Evolutionary conservation across 2,888 invertebrate genomes (phyloP), one percentile per base, ranked within the genome.

Genomic region (Carpatolechia fugitivella): DNA sequence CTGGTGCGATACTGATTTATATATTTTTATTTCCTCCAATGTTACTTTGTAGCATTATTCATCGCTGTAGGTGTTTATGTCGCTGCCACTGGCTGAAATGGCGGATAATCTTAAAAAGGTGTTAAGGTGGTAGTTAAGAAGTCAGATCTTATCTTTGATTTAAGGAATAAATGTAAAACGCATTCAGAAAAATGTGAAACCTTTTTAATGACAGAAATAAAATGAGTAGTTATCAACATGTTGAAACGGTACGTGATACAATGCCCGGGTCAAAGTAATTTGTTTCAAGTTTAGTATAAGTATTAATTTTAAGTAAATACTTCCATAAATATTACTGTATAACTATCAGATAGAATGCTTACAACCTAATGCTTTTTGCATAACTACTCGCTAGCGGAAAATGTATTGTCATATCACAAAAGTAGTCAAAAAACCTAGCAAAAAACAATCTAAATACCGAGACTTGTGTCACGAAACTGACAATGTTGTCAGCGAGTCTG

Each of bases 31-130:
- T 41, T 41, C 10, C 18, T 41, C 18, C 11, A 1, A 18, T 41
- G 20, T 29, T 6, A 44, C 20, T n/a, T 16, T n/a, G 44, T 44
- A 20, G 18, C 24, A 44, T 16, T n/a, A 44, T 13, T 7, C 6
- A 3, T 29, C 55, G 38, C n/a, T 49, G 51, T 40, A 30, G 47
- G 38, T 20, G 30, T 56, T 46, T 56, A 52, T 56, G 56, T 56
- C 52, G 47, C 30, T 52, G 49, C 40, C 40, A 36, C 36, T 3
- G 1, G 31, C 46, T 38, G 18, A 48, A 52, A 40, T 40, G 40
- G 48, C 56, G 40, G 29, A 38, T 13, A 29, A 20, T 40, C n/a
- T 51, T 55, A 46, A 51, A 55, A 36, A 46, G 51, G 55, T 50
- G 55, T 18, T 55, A 55, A 50, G 33, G 18, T 14, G 35, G 48